Percentiles rank a stretch among this genome's conserved stretches.
Conservation (phyloP, 2,797 vertebrate genomes). For the Hydrolagus colliei region DNA sequence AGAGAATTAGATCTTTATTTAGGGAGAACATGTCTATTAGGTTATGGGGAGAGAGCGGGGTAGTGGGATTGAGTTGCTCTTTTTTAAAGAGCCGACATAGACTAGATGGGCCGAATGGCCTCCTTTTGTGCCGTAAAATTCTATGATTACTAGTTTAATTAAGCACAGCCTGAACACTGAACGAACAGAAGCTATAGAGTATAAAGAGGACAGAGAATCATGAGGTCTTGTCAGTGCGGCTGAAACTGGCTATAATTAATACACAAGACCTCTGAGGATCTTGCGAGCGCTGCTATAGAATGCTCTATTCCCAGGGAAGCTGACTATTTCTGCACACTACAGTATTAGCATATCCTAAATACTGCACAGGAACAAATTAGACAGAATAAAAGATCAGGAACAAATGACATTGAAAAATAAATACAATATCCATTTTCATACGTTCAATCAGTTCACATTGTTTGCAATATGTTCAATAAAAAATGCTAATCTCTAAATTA, state of each 20-base stretch:
- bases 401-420: background rate
- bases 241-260: slow-evolving; percentile 19
- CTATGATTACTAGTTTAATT: background rate
- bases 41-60: too few species aligned
- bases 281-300: background rate
- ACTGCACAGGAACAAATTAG: background rate
- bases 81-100: too few species aligned
- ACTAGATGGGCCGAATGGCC: too few species aligned
- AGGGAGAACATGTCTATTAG: too few species aligned
- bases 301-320: background rate
- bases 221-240: background rate
- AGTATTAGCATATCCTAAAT: background rate
- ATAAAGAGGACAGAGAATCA: background rate
- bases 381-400: background rate
- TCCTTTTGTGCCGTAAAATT: too few species aligned
- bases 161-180: background rate
- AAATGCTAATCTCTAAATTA: background rate
- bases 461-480: background rate
- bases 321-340: background rate
- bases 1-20: too few species aligned
- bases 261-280: background rate
- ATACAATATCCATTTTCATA: background rate
- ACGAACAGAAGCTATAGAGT: background rate
- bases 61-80: too few species aligned
- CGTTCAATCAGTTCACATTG: background rate